These are phyloP conservation scores for Hemicordylus capensis DNA, from an alignment of 2,113 vertebrate genomes.

Conservation along the genomic window DNA sequence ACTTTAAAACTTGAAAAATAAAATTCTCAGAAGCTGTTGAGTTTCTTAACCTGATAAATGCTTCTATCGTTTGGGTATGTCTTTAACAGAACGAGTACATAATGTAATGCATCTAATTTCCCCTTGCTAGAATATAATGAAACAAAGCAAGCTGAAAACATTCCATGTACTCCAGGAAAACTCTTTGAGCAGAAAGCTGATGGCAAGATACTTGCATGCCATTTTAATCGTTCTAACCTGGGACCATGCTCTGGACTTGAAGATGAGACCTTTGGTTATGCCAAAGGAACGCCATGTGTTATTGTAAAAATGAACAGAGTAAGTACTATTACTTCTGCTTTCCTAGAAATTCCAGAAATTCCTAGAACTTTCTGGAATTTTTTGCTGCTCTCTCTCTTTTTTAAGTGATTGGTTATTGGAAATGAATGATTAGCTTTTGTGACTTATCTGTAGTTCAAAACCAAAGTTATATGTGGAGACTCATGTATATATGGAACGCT, in stretches of 20 bases:
- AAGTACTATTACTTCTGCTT: slow-evolving; percentile 61
- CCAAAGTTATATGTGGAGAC: neutral
- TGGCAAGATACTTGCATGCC: slow-evolving; percentile 80
- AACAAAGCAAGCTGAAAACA: slow-evolving; percentile 82
- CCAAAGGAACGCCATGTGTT: slow-evolving; percentile 87
- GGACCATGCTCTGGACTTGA: slow-evolving; percentile 84
- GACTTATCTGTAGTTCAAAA: neutral
- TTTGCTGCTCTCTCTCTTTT: neutral
- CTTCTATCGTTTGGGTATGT: neutral
- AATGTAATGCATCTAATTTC: slow-evolving; percentile 4
- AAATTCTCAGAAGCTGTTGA: neutral
- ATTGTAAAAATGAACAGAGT: slow-evolving; percentile 97
- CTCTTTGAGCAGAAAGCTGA: slow-evolving; percentile 77
- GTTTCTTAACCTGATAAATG: neutral
- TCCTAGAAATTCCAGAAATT: neutral
- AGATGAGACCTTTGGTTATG: slow-evolving; percentile 86
- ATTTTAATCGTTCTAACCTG: slow-evolving; percentile 82
- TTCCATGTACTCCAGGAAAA: slow-evolving; percentile 73
- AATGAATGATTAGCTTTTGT: neutral
- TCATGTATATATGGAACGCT: neutral
- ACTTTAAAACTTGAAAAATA: neutral
- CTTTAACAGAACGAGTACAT: slow-evolving; percentile 3
- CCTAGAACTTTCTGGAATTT: no score
- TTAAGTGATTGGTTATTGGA: neutral
- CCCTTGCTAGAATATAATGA: slow-evolving; percentile 83